Base-by-base conservation (phyloP, 2,797 vertebrate species). In the Botia almorhae region DNA sequence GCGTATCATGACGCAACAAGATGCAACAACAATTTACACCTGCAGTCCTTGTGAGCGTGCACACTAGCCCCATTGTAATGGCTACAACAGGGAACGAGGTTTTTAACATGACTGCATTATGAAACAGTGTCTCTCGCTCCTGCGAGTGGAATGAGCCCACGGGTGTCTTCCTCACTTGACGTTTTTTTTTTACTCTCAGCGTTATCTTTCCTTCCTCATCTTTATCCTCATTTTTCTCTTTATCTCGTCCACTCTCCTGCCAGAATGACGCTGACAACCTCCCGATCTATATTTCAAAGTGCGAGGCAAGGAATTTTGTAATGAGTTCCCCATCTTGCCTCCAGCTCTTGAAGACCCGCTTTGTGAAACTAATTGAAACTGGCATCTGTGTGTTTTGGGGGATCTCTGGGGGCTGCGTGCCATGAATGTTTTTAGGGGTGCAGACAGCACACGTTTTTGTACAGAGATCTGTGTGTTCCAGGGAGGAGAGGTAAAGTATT, bases 361-460 rank as follows among this genome's bases (percentile, higher is more conserved):
- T 92, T 93, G 91, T 92, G 91, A 91, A 92, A 92, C 91, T 93
- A 93, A 94, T 92, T 94, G 91, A 93, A 93, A 93, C 91, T 92
- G 92, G 89, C 92, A 90, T 90, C 69, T 56, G 89, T 84, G 85
- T 87, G 89, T 90, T 87, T 81, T 76, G 60, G 75, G 90, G 88
- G 88, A 92, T 91, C 89, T 93, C 91, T 91, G 80, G 90, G 89
- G 89, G 90, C 83, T 84, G 90, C 55, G 46, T 85, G 7, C 21
- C 26, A 39, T 13, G 33, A 43, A 51, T 65, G 53, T 84, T 46
- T 91, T 91, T 91, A 86, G 86, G 88, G 84, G 87, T 91, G 43
- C 77, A 84, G 86, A 39, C 76, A 85, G 85, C 86, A 89, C 87
- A 90, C 87, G 89, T 84, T 86, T 70, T 78, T 43, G 14, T 46